Conservation (phyloP, 2,888 invertebrate genomes). For the Sphaerophoria rueppellii region DNA sequence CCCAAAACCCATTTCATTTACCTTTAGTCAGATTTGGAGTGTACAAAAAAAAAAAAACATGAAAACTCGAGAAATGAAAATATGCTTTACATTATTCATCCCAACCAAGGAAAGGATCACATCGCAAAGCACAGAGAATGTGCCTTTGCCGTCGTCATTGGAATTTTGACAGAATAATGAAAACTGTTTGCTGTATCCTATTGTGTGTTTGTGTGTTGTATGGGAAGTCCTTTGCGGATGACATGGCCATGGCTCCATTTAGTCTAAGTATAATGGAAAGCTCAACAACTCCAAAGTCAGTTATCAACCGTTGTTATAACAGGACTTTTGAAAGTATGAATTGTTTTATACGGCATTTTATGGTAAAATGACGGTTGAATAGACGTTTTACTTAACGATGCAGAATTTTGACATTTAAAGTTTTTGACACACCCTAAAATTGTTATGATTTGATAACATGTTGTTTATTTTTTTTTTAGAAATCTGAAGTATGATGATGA, state of each 20-base stretch:
- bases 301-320: constrained; percentile 24
- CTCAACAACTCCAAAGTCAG: not conserved
- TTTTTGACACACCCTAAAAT: constrained; percentile 52
- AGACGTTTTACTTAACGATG: constrained; percentile 52
- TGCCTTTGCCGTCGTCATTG: constrained; percentile 48
- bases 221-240: not conserved
- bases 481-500: too few relatives aligned
- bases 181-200: constrained; percentile 54
- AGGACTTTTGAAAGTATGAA: constrained; percentile 78
- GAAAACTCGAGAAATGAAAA: constrained; percentile 2
- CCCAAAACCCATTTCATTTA: constrained; percentile 65
- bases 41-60: not conserved
- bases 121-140: constrained; percentile 53
- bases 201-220: not conserved
- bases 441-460: constrained; percentile 35
- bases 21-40: constrained; percentile 36
- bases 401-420: constrained; percentile 55
- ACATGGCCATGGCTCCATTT: constrained; percentile 41
- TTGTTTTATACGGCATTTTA: constrained; percentile 78
- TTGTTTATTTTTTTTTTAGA: constrained; percentile 32
- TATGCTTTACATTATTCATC: constrained; percentile 56
- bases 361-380: constrained; percentile 34
- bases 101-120: constrained; percentile 54
- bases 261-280: constrained; percentile 30
- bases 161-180: constrained; percentile 70